Conservation (phyloP, 2,888 invertebrate species). For the Drosophila nigricruria region DNA sequence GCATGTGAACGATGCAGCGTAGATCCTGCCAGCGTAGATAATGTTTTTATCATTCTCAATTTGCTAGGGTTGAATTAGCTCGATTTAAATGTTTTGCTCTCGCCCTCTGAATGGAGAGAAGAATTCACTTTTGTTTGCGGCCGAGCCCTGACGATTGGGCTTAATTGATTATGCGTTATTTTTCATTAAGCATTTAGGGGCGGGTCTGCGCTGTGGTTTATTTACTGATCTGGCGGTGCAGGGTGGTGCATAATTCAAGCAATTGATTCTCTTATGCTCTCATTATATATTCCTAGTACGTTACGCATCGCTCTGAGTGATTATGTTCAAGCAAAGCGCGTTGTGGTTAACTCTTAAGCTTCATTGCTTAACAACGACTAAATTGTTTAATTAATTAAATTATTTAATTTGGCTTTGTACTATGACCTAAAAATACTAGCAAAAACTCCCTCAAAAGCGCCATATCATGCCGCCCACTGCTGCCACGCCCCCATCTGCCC, state of each 20-base stretch:
- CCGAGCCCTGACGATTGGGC: slow-evolving; percentile 47
- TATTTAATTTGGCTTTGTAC: slow-evolving; percentile 70
- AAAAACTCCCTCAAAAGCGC: slow-evolving; percentile 19
- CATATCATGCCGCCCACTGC: neutral
- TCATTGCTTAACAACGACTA: slow-evolving; percentile 47
- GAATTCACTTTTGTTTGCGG: slow-evolving; percentile 42
- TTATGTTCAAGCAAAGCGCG: slow-evolving; percentile 23
- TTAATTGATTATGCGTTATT: slow-evolving; percentile 74
- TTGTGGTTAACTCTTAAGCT: slow-evolving; percentile 47
- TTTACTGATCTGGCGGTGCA: slow-evolving; percentile 17
- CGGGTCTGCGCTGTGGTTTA: slow-evolving; percentile 24
- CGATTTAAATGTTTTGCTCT: slow-evolving; percentile 55
- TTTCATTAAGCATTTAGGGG: slow-evolving; percentile 51
- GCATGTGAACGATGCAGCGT: slow-evolving; percentile 52
- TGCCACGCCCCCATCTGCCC: slow-evolving; percentile 20
- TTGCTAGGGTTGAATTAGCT: slow-evolving; percentile 74
- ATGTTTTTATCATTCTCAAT: slow-evolving; percentile 65
- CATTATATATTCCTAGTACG: neutral
- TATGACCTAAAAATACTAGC: slow-evolving; percentile 10
- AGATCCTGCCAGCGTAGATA: slow-evolving; percentile 46
- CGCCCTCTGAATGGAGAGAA: slow-evolving; percentile 6
- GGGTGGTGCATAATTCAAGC: slow-evolving; percentile 4
- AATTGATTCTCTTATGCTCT: neutral
- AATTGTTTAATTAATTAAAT: slow-evolving; percentile 75
- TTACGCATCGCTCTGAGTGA: neutral